Evolutionary conservation across 2,113 vertebrate genomes (phyloP), one percentile per base, ranked within the genome.

Genomic region (Otocyon megalotis): DNA sequence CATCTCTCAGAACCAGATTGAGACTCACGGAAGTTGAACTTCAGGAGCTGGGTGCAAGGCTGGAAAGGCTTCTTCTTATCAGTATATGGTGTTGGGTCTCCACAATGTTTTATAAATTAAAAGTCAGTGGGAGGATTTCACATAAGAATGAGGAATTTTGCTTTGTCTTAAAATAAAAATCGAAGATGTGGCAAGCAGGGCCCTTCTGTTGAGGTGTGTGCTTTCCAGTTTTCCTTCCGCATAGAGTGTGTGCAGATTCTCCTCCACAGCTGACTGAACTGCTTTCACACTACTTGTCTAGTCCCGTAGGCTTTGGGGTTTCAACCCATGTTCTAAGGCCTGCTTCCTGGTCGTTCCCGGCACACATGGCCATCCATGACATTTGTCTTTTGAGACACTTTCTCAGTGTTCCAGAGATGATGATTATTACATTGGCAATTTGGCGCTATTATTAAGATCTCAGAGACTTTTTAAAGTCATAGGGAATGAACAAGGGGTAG

Each of bases 91-190:
- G 24, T 88, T 69, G 26, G 5, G 10, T 5, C n/a, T 79, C 8
- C 19, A 48, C 3, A 72, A 12, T 74, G 6, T n/a, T 89, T 97
- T 95, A 22, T 58, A 77, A 62, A 56, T 91, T 83, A 90, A 93
- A 91, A 90, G 53, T 56, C 37, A 86, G 4, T 0, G 1, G 19
- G 19, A 94, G n/a, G 5, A 54, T 82, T 80, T 94, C 28, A 82
- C 30, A 91, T 65, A 94, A 81, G 96, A 79, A 92, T 80, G 15
- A 96, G 62, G 28, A 63, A 20, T 95, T 74, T 79, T 35, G 15
- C 1, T 22, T 80, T 80, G 35, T 92, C 22, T 90, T 79, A 3
- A 26, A 48, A 91, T 77, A 85, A 28, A 22, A 20, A 26, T n/a
- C 43, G 53, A 58, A 11, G 15, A 10, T 14, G 3, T 93, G 37